These are phyloP conservation scores for Hermaeophaga mercurialis DNA, from an alignment of 2,888 invertebrate genomes.

Conservation along the genomic window DNA sequence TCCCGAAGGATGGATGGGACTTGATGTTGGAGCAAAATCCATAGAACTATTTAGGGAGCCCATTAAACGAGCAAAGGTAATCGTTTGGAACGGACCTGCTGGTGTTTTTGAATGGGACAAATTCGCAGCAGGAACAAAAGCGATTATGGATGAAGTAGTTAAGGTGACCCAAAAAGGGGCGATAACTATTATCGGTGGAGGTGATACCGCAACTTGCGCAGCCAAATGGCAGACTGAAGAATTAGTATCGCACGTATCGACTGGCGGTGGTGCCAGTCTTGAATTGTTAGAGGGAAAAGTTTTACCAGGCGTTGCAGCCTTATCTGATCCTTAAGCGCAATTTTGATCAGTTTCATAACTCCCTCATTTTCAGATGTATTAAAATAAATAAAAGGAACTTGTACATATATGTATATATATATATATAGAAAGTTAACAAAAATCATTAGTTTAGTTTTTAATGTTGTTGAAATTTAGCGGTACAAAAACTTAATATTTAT, in stretches of 20 bases:
- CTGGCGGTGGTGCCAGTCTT: slow-evolving; percentile 92
- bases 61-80: slow-evolving; percentile 78
- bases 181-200: slow-evolving; percentile 87
- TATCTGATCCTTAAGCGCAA: slow-evolving; percentile 65
- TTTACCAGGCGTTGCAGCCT: slow-evolving; percentile 84
- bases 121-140: slow-evolving; percentile 89
- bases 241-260: slow-evolving; percentile 92
- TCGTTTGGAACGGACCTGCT: slow-evolving; percentile 71
- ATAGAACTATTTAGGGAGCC: slow-evolving; percentile 80
- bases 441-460: no score
- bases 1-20: slow-evolving; percentile 92
- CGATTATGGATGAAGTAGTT: slow-evolving; percentile 94
- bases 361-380: no score
- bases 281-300: slow-evolving; percentile 88
- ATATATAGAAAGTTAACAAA: no score
- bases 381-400: no score
- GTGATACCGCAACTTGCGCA: slow-evolving; percentile 81
- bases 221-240: slow-evolving; percentile 96
- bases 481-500: no score
- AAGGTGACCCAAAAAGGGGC: slow-evolving; percentile 82
- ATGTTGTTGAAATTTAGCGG: no score
- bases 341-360: no score
- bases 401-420: no score
- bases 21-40: slow-evolving; percentile 92
- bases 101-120: slow-evolving; percentile 98